A percentile compares a stretch with the other conserved stretches of the same genome.
phyloP scores from a whole-genome alignment of 2,888 invertebrate genomes.

The Mamestra brassicae region DNA sequence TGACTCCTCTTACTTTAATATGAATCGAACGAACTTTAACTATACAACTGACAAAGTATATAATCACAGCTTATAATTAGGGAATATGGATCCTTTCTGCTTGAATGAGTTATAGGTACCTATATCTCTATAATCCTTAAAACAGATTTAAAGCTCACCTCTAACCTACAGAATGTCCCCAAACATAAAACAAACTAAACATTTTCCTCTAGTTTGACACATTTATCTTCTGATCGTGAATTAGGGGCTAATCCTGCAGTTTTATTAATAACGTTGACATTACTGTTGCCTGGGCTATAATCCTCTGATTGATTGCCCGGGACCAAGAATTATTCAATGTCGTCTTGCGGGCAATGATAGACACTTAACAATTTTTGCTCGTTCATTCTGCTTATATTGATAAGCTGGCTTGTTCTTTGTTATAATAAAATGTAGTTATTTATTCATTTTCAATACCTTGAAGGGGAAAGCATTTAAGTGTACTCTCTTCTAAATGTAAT shows the following conservation, averaged over 20 bases:
- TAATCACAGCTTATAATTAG: not conserved
- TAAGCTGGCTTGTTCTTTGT: constrained; percentile 13
- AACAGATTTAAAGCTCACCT: constrained; percentile 39
- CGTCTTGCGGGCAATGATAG: constrained; percentile 47
- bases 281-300: constrained; percentile 42
- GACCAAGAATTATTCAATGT: constrained; percentile 56
- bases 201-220: constrained; percentile 36
- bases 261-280: constrained; percentile 58
- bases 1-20: not conserved
- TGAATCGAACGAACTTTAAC: no score
- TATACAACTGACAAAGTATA: not conserved
- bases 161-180: constrained; percentile 18
- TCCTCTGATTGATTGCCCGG: constrained; percentile 54
- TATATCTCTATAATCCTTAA: constrained; percentile 19
- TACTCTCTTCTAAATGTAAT: no score
- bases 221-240: constrained; percentile 44
- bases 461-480: no score
- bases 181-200: constrained; percentile 44
- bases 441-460: not conserved
- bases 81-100: not conserved
- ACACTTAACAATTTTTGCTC: constrained; percentile 48
- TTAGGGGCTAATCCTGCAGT: constrained; percentile 50
- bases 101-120: not conserved
- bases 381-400: constrained; percentile 34
- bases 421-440: not conserved